Conservation (phyloP, 1,140 invertebrate species). For the Anadara kagoshimensis region DNA sequence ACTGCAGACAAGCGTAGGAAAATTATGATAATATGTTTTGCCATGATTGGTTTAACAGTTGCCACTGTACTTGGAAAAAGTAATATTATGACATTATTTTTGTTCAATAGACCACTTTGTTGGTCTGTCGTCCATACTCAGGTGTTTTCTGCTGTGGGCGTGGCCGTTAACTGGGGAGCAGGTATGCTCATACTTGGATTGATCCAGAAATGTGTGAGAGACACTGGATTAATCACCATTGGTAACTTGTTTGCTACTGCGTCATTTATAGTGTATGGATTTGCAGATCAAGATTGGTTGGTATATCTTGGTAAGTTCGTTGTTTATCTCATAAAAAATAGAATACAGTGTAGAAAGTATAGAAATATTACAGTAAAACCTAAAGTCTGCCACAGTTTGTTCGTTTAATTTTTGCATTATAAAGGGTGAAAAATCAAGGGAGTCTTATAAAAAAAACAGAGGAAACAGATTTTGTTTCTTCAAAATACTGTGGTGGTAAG, state of each 20-base stretch:
- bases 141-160: conserved; percentile 1
- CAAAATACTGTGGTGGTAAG: too few relatives aligned
- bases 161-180: conserved; percentile 11
- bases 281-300: conserved; percentile 11
- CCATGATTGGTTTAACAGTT: conserved; percentile 7
- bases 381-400: too few relatives aligned
- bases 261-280: background rate
- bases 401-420: too few relatives aligned
- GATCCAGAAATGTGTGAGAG: conserved; percentile 6
- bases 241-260: background rate
- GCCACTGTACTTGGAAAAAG: background rate
- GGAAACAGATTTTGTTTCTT: too few relatives aligned
- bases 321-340: background rate
- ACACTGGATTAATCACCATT: background rate
- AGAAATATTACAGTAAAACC: too few relatives aligned
- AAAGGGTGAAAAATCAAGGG: too few relatives aligned
- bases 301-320: conserved; percentile 27
- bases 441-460: too few relatives aligned
- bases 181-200: background rate
- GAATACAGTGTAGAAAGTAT: conserved; percentile 3
- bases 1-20: conserved; percentile 3
- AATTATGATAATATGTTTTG: background rate
- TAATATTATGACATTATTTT: conserved; percentile 12
- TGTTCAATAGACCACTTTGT: conserved; percentile 9
- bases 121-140: conserved; percentile 20